Evolutionary conservation across 1,140 invertebrate species (phyloP), one percentile per base, ranked within the genome.

Genomic region (Drosophila watanabei): DNA sequence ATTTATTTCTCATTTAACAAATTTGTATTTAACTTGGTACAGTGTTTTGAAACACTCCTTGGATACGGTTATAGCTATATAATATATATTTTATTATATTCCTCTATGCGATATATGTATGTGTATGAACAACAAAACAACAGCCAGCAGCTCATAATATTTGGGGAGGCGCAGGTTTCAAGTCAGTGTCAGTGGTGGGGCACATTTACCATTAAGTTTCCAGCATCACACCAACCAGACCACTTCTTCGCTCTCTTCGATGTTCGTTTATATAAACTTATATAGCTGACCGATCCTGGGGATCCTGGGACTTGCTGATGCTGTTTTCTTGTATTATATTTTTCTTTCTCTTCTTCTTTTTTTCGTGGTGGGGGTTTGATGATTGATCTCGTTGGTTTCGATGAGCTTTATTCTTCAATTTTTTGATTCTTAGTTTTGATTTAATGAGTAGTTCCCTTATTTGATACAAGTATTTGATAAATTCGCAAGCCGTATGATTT

Each of bases 141-240:
- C 78, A 88, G 81, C 70, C 85, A 89, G 85, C 77, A 85, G 85
- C 80, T 88, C 66, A 82, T 80, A 79, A 62, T 76, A 63, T 41
- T 72, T 57, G 30, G 41, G 65, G 60, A 66, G 76, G 63, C 63
- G 85, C 85, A 75, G 77, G 77, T 84, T 89, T 73, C 80, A 63
- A 73, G 41, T 83, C 69, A 68, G 70, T 83, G 77, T 69, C 60
- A 72, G 68, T 82, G 62, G 80, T 60, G 63, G 66, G 62, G 65
- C 80, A 56, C 33, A 88, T 80, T 88, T 88, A 88, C 85, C 85
- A 65, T 88, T 46, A 79, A 79, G 65, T 66, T 59, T 70, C 65
- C 75, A 70, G 76, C 49, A 68, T 68, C 56, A 71, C 68, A 71
- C 68, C 68, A 60, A 77, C 54, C 59, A 43, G 70, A 73, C 54